These are phyloP conservation scores for Apteryx owenii DNA, from an alignment of 2,113 vertebrate species.

Conservation along the genomic window DNA sequence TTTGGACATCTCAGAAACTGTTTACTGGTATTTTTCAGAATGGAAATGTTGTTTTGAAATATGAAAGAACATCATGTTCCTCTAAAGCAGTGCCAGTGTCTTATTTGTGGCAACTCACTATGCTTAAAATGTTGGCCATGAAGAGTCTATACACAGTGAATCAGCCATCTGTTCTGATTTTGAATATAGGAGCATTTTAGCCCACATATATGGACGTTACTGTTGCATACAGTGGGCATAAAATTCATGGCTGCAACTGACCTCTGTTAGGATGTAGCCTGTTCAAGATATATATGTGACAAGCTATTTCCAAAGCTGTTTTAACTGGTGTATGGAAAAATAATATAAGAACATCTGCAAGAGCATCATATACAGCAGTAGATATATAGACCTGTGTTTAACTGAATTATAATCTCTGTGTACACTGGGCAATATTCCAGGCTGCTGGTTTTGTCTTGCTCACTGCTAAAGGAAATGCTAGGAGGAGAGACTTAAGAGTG, in stretches of 20 bases:
- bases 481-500: not conserved
- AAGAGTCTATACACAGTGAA: constrained; percentile 15
- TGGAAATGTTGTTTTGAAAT: constrained; percentile 40
- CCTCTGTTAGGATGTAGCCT: not conserved
- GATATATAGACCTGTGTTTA: not conserved
- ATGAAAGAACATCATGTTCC: constrained; percentile 29
- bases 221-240: not conserved
- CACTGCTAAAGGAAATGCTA: not conserved
- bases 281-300: not conserved
- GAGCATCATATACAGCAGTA: not conserved
- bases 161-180: constrained; percentile 42
- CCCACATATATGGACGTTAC: constrained; percentile 6
- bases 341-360: not conserved
- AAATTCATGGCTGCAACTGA: constrained; percentile 32
- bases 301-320: constrained; percentile 29
- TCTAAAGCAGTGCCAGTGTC: constrained; percentile 27
- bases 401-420: not conserved
- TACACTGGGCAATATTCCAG: not conserved
- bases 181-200: not conserved
- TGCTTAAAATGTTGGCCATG: constrained; percentile 37
- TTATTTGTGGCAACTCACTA: constrained; percentile 40
- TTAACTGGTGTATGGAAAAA: not conserved
- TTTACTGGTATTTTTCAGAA: constrained; percentile 26
- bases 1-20: constrained; percentile 1
- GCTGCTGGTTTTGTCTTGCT: not conserved